Percentiles rank a stretch among this genome's conserved stretches.
phyloP scores from a whole-genome alignment of 2,888 invertebrate species.

The Mesochorus sp. region DNA sequence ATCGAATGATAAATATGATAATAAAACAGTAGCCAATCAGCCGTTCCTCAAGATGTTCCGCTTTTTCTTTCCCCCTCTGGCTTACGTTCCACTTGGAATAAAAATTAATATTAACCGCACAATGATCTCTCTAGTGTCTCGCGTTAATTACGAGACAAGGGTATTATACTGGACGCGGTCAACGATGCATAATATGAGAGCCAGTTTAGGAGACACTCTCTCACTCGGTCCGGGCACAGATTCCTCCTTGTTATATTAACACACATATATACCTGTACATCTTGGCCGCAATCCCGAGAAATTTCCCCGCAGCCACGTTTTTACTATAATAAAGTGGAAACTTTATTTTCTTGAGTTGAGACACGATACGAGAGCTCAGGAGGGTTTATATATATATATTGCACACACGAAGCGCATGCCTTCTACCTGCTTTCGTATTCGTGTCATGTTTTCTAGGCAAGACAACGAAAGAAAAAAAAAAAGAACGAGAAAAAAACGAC shows the following conservation, averaged over 20 bases:
- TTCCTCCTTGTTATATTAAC: slow-evolving; percentile 42
- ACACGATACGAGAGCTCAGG: slow-evolving; percentile 45
- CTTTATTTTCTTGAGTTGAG: slow-evolving; percentile 71
- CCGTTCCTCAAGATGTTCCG: slow-evolving; percentile 38
- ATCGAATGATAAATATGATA: no score
- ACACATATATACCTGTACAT: slow-evolving; percentile 31
- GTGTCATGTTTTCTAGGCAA: slow-evolving; percentile 72
- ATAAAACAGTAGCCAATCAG: slow-evolving; percentile 62
- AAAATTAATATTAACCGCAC: slow-evolving; percentile 75
- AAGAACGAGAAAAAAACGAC: slow-evolving; percentile 22
- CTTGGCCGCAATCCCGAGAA: slow-evolving; percentile 43
- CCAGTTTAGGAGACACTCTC: slow-evolving; percentile 31
- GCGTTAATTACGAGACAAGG: slow-evolving; percentile 51
- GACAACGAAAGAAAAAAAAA: slow-evolving; percentile 49
- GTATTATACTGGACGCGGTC: background rate
- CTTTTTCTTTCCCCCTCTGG: background rate
- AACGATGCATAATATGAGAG: slow-evolving; percentile 25
- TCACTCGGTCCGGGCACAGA: slow-evolving; percentile 40
- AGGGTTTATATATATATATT: slow-evolving; percentile 7
- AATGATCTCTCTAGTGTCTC: slow-evolving; percentile 65
- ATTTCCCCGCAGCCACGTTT: slow-evolving; percentile 54
- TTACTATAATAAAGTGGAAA: slow-evolving; percentile 74
- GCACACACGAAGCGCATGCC: slow-evolving; percentile 29
- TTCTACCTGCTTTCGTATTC: slow-evolving; percentile 73
- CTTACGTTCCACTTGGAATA: slow-evolving; percentile 60